Base-by-base conservation (phyloP, 2,888 invertebrate species). In the Drosophila gaucha region DNA sequence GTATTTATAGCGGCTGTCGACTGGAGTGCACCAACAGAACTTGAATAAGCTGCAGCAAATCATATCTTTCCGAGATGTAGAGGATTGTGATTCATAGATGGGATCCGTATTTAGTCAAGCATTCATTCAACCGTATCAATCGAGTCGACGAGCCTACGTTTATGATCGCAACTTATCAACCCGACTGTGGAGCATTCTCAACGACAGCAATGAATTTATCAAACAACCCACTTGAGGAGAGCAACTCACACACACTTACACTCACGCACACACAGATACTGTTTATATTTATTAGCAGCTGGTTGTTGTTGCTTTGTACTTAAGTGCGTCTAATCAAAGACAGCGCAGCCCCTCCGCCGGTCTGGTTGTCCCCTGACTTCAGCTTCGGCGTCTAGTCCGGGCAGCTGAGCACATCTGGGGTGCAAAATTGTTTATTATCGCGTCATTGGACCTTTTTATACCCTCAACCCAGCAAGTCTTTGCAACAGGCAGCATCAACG, bases 371-470 rank as follows among this genome's bases (percentile, higher is more conserved):
- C 59, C 68, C 68, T 31, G 49, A 28, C 44, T 31, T 46, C 46
- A 31, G 14, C 55, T 33, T 41, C 52, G 22, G 14, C 46, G 24
- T 56, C 46, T 20, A 44, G 39, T n/a, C 28, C 22, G 43, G 33
- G 28, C 67, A 56, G 55, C 56, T 62, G 49, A 33, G 31, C 58
- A 59, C 74, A 67, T 65, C 60, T 68, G 79, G 65, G 54, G 62
- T 76, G 69, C 64, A 68, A 74, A 80, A 60, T 59, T 60, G 64
- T 67, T 77, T 70, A 86, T 77, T 70, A 80, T 84, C 74, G 56
- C 86, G 67, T 73, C 72, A 62, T 58, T 79, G 66, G 60, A 56
- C 44, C 14, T 30, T 41, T 67, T 20, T 20, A 31, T 46, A 31
- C 46, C 26, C 46, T 20, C 20, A 46, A 46, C 22, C 31, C 30